Base-by-base conservation (phyloP, 2,113 vertebrate species). In the Tympanuchus pallidicinctus region DNA sequence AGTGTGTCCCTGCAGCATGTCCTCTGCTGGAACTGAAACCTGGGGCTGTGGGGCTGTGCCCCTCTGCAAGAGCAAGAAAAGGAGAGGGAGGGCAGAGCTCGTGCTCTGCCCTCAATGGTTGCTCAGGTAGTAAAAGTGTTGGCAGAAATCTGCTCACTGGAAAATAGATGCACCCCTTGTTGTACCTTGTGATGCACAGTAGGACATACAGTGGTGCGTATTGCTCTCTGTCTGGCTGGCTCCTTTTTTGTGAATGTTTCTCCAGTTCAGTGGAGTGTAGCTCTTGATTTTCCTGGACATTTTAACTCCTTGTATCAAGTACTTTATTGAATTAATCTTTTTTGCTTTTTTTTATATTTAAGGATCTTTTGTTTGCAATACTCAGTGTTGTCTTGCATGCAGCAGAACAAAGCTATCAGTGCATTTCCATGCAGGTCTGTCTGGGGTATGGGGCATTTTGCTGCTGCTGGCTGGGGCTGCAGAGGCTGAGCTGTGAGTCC, bases 1-100 rank as follows among this genome's bases (percentile, higher is more conserved):
- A 84, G 83, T 88, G 86, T 87, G 86, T 84, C 72, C 66, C 47
- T 92, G 50, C 93, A 95, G 94, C 28, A 42, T 64, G 70, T 91
- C 83, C 76, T 61, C 40, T 61, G 34, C 34, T 84, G 74, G 66
- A 93, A 48, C 93, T 93, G 73, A 87, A 61, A 48, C 40, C 66
- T 60, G 34, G 60, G 50, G 40, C 60, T 34, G 72, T 60, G 25
- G 60, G 50, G 40, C 60, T 34, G 72, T 60, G 25, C 43, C 80
- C 19, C n/a, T 50, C 43, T 80, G 63, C 19, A 48, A 71, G 28
- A 64, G 13, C 15, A n/a, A 28, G 77, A 13, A 47, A 70, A 82
- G 54, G 34, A 63, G 47, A 92, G 64, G 54, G 14, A 22, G 64
- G 10, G 64, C 11, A 22, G 64, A 8, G 38, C 40, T 94, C 40